Conservation (phyloP, 2,113 vertebrate species). For the Anser cygnoides region DNA sequence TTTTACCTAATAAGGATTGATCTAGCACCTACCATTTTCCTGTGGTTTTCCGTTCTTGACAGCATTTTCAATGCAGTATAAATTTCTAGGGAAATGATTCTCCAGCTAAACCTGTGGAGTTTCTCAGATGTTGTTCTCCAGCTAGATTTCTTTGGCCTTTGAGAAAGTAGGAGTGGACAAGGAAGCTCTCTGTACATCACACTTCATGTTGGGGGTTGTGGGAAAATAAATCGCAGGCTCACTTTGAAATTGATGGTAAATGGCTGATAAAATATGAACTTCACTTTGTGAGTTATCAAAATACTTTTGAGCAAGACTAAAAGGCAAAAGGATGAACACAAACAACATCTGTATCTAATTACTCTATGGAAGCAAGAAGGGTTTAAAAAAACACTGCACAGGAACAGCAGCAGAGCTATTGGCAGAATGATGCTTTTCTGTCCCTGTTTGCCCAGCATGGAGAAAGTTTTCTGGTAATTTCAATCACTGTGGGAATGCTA, state of each 20-base stretch:
- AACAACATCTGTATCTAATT: slow-evolving; percentile 34
- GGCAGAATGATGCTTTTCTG: background rate
- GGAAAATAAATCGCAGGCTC: background rate
- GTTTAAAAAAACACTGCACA: background rate
- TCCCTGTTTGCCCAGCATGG: slow-evolving; percentile 18
- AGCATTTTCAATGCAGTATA: background rate
- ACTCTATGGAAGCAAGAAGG: background rate
- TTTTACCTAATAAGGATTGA: background rate
- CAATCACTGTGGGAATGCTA: background rate
- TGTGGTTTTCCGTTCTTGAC: background rate
- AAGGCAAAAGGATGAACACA: slow-evolving; percentile 3
- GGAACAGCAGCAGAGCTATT: background rate
- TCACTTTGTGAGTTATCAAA: background rate
- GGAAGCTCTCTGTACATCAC: background rate
- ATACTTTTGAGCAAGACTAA: background rate
- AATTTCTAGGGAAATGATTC: background rate
- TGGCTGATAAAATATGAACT: background rate
- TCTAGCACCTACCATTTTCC: background rate
- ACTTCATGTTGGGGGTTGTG: background rate
- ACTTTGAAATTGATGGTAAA: background rate
- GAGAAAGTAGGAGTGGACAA: background rate
- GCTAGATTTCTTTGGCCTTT: background rate
- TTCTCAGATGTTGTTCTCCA: background rate
- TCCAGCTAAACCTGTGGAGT: background rate
- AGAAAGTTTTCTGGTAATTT: background rate